Percentiles rank a stretch among this genome's conserved stretches.
phyloP scores from a whole-genome alignment of 2,113 vertebrate species.

The Neodon shergylaensis region DNA sequence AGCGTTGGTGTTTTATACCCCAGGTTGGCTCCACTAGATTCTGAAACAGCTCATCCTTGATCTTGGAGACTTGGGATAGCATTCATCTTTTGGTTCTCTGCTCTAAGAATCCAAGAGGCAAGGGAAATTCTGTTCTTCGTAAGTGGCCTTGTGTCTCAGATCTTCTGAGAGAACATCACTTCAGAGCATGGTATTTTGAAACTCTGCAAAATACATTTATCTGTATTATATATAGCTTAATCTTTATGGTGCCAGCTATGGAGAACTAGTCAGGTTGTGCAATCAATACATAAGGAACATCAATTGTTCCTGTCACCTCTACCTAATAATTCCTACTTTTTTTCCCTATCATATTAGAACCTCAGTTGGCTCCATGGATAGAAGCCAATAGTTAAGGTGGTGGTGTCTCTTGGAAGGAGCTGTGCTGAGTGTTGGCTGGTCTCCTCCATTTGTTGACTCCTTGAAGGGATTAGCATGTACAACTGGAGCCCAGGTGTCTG shows the following conservation, averaged over 20 bases:
- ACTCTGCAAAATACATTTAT: not conserved
- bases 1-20: not conserved
- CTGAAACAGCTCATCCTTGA: conserved; percentile 17
- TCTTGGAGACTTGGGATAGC: not conserved
- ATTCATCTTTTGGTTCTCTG: conserved; percentile 17
- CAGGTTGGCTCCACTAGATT: not conserved
- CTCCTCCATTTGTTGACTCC: not conserved
- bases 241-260: not conserved
- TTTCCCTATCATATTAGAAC: not conserved
- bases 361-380: not conserved
- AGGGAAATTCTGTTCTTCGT: not conserved
- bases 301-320: not conserved
- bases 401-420: conserved; percentile 31
- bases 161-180: conserved; percentile 41
- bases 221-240: not conserved
- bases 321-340: not conserved
- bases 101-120: conserved; percentile 22
- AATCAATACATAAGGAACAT: conserved; percentile 14
- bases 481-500: not conserved
- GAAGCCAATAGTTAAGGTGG: not conserved
- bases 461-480: not conserved
- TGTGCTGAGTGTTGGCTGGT: conserved; percentile 17
- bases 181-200: conserved; percentile 1
- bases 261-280: not conserved
- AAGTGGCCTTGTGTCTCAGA: not conserved